These are phyloP conservation scores for Leptobrachium leishanense DNA, from an alignment of 2,113 vertebrate species.

Conservation along the genomic window DNA sequence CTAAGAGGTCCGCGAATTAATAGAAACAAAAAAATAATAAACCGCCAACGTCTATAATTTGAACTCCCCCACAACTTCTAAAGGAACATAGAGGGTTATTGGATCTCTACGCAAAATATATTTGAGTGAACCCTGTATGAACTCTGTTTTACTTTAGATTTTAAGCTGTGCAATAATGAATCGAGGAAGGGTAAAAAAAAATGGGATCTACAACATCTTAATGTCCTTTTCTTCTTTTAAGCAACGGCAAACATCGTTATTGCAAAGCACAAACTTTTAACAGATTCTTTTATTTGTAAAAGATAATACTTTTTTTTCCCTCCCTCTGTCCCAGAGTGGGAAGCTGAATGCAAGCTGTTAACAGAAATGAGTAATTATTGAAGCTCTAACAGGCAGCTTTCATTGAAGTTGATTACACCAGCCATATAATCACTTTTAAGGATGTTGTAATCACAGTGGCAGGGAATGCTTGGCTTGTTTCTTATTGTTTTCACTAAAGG, in stretches of 20 bases:
- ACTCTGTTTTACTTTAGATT: slow-evolving; percentile 78
- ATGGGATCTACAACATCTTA: slow-evolving; percentile 71
- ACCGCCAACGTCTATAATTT: no score
- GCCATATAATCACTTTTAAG: slow-evolving; percentile 86
- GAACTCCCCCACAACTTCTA: no score
- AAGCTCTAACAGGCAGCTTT: slow-evolving; percentile 86
- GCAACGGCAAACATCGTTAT: slow-evolving; percentile 66
- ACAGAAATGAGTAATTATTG: slow-evolving; percentile 87
- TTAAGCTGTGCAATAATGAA: slow-evolving; percentile 63
- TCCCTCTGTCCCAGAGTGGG: slow-evolving; percentile 75
- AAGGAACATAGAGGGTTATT: no score
- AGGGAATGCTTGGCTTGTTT: slow-evolving; percentile 80
- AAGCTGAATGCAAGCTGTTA: slow-evolving; percentile 82
- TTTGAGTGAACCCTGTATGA: slow-evolving; percentile 77
- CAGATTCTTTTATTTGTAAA: slow-evolving; percentile 74
- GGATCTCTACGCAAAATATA: slow-evolving; percentile 64
- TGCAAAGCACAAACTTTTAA: slow-evolving; percentile 63
- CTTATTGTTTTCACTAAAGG: slow-evolving; percentile 81
- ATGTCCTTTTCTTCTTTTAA: slow-evolving; percentile 65
- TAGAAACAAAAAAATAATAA: no score
- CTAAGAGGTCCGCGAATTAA: no score
- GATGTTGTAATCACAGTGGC: slow-evolving; percentile 84
- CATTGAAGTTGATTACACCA: slow-evolving; percentile 85
- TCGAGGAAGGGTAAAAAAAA: slow-evolving; percentile 69
- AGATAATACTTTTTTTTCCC: slow-evolving; percentile 51